Base-by-base conservation (phyloP, 2,888 invertebrate species). In the Trachelus troglodyta region DNA sequence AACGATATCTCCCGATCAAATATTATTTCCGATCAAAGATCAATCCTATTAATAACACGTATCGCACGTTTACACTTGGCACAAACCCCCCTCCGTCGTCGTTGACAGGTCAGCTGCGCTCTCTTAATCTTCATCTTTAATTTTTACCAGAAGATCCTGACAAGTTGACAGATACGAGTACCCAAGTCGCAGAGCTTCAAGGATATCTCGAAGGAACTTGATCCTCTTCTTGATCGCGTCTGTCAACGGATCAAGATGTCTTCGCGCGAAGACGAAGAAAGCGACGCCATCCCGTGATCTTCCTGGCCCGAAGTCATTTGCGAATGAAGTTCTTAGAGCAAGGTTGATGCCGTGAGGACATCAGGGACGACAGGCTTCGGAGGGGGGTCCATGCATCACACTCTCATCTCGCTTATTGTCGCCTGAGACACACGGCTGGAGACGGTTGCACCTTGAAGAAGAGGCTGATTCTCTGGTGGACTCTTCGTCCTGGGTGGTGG, bases 401-500 rank as follows among this genome's bases (percentile, higher is more conserved):
- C 97, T 92, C 97, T 94, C 97, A 97, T 97, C 93, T 97, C 97
- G 91, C 96, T 96, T 92, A 97, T 96, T 81, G 96, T 96, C 84
- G 96, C 96, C 91, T 96, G 96, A 76, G 96, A 96, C 91, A 96
- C 94, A 90, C 93, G 93, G 88, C 94, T 93, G 80, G 93, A 92
- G 80, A 94, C 93, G 79, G 92, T 92, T 69, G 91, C 91, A 40
- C 89, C 87, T 78, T 91, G 91, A 81, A 94, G 90, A 78, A 94
- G 90, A 9, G 94, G 93, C 85, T 94, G 94, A 77, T 92, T 93
- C 86, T 94, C 93, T n/a, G 93, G 93, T 11, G 94, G 93, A 84
- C 93, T 93, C 86, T 93, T 93, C 15, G 93, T 91, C 83, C 93
- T 92, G 0, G 93, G 93, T 1, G 93, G 93, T 31, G 94, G 93